Conservation (phyloP, 2,888 invertebrate species). For the Hemicrepidius hirtus region DNA sequence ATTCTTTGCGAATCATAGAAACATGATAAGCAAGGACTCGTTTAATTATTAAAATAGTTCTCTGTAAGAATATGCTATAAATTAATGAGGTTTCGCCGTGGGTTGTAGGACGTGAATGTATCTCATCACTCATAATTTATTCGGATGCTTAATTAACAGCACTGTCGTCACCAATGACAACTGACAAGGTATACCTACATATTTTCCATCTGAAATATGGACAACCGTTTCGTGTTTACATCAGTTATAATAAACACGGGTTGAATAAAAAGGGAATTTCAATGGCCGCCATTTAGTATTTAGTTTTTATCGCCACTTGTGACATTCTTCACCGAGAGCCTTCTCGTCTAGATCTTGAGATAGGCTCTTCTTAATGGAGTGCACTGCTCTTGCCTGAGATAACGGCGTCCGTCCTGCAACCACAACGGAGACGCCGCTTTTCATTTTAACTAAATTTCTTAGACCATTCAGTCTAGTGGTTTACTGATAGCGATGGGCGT, state of each 20-base stretch:
- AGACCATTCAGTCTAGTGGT: slow-evolving; percentile 50
- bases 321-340: slow-evolving; percentile 48
- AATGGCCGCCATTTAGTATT: slow-evolving; percentile 47
- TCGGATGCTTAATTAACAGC: slow-evolving; percentile 39
- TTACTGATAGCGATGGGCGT: slow-evolving; percentile 55
- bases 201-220: slow-evolving; percentile 30
- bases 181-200: slow-evolving; percentile 32
- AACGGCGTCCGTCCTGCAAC: slow-evolving; percentile 10
- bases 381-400: slow-evolving; percentile 32
- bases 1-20: slow-evolving; percentile 16
- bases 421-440: slow-evolving; percentile 37
- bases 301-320: slow-evolving; percentile 44
- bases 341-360: slow-evolving; percentile 48
- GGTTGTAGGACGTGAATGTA: slow-evolving; percentile 20
- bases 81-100: slow-evolving; percentile 25
- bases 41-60: slow-evolving; percentile 38
- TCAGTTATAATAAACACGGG: slow-evolving; percentile 31
- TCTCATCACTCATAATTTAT: slow-evolving; percentile 41
- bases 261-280: slow-evolving; percentile 29
- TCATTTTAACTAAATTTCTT: slow-evolving; percentile 53
- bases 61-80: slow-evolving; percentile 26
- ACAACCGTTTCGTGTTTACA: slow-evolving; percentile 33
- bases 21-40: slow-evolving; percentile 23
- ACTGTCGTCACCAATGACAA: slow-evolving; percentile 36
- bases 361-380: slow-evolving; percentile 53